phyloP scores from a whole-genome alignment of 2,888 invertebrate genomes.

The Synergus gifuensis region DNA sequence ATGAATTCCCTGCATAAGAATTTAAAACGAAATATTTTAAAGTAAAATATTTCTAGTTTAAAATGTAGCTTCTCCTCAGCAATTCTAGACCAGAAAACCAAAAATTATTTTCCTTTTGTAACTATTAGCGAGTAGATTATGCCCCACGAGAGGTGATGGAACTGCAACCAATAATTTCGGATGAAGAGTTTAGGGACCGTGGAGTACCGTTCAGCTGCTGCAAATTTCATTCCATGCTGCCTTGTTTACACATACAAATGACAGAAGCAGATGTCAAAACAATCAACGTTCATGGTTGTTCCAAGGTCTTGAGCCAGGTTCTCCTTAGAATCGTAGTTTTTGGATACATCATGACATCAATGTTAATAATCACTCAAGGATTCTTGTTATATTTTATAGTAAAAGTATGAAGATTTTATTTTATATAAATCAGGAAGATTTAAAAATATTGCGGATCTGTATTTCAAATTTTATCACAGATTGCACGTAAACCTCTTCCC shows the following conservation, averaged over 20 bases:
- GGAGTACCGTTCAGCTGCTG: slow-evolving; percentile 73
- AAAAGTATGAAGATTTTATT: slow-evolving; percentile 54
- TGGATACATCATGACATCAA: slow-evolving; percentile 69
- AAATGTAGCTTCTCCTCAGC: not conserved
- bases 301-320: slow-evolving; percentile 61
- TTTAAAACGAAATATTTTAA: not conserved
- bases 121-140: slow-evolving; percentile 60
- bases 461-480: slow-evolving; percentile 42
- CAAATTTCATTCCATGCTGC: slow-evolving; percentile 56
- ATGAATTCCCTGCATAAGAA: too few relatives aligned
- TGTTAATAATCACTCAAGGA: slow-evolving; percentile 65
- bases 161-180: slow-evolving; percentile 58
- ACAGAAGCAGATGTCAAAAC: slow-evolving; percentile 58
- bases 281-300: slow-evolving; percentile 69
- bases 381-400: slow-evolving; percentile 62
- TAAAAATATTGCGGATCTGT: not conserved
- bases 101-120: slow-evolving; percentile 7
- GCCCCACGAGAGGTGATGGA: slow-evolving; percentile 63
- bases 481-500: slow-evolving; percentile 45
- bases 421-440: not conserved
- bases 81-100: not conserved
- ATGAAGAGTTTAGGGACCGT: slow-evolving; percentile 58
- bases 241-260: slow-evolving; percentile 67
- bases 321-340: slow-evolving; percentile 65
- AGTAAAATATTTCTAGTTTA: slow-evolving; percentile 3